phyloP scores from a whole-genome alignment of 2,888 invertebrate genomes.

The Pantelozetes paolii region DNA sequence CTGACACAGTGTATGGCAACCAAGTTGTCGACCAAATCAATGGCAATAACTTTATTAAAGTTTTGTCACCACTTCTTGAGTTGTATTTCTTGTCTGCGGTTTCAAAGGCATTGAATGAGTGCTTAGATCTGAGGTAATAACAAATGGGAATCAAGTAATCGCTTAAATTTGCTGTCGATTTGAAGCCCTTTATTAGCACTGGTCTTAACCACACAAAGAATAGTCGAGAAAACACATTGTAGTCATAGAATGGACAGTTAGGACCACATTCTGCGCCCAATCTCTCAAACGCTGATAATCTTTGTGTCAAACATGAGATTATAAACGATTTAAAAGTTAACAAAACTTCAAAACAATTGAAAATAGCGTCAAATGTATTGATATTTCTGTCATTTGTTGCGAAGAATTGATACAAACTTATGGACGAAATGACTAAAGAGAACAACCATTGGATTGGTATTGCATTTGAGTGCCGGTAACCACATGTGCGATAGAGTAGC shows the following conservation, averaged over 20 bases:
- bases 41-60: neutral
- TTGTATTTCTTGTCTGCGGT: constrained; percentile 11
- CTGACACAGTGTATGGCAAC: neutral
- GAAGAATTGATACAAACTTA: neutral
- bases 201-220: neutral
- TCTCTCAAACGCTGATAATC: neutral
- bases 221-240: neutral
- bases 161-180: neutral
- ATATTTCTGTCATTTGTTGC: neutral
- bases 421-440: neutral
- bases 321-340: neutral
- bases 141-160: neutral
- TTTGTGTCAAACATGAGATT: constrained; percentile 16
- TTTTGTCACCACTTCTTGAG: neutral
- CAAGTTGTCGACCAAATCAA: constrained; percentile 12
- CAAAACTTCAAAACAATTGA: neutral
- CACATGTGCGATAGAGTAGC: neutral
- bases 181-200: neutral
- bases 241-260: neutral
- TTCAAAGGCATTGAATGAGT: neutral
- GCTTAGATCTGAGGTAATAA: neutral
- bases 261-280: neutral
- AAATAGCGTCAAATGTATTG: neutral
- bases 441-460: neutral
- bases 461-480: neutral